These are phyloP conservation scores for Sebastes steindachneri DNA, from an alignment of 2,797 vertebrate species.

Conservation along the genomic window DNA sequence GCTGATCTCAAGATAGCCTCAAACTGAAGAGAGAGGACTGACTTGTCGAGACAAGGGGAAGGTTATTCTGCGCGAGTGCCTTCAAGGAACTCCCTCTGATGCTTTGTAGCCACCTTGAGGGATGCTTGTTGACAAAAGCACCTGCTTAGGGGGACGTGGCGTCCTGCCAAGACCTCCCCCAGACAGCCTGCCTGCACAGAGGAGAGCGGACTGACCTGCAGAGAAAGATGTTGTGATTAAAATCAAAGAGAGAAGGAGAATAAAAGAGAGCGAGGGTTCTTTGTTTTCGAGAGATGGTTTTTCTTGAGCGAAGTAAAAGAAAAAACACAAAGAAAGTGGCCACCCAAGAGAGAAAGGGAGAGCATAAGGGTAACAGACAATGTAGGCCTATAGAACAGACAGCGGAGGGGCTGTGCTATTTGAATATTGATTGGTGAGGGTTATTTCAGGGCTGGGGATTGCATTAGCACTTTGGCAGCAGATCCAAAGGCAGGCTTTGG, in stretches of 20 bases:
- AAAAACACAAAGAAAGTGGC: background rate
- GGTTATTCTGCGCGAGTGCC: constrained; percentile 23
- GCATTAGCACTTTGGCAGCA: constrained; percentile 69
- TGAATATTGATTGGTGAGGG: constrained; percentile 69
- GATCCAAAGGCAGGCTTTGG: constrained; percentile 55
- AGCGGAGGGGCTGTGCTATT: constrained; percentile 46
- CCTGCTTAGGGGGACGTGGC: constrained; percentile 28
- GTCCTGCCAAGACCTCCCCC: constrained; percentile 17
- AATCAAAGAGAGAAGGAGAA: constrained; percentile 5
- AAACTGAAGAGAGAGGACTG: background rate
- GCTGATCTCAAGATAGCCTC: background rate
- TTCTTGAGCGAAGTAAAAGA: background rate
- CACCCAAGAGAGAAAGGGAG: background rate
- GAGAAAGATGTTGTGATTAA: background rate
- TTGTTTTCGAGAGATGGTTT: background rate
- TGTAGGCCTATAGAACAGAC: constrained; percentile 13
- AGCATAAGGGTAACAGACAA: background rate
- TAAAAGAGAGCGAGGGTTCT: background rate
- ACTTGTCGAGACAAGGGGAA: constrained; percentile 10
- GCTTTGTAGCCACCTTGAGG: constrained; percentile 28
- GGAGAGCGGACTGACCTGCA: background rate
- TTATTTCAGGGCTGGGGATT: constrained; percentile 62
- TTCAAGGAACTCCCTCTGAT: constrained; percentile 22
- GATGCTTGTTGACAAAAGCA: constrained; percentile 55
- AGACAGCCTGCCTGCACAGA: background rate